These are phyloP conservation scores for Homarus gammarus DNA, from an alignment of 2,888 invertebrate genomes.

Conservation along the genomic window DNA sequence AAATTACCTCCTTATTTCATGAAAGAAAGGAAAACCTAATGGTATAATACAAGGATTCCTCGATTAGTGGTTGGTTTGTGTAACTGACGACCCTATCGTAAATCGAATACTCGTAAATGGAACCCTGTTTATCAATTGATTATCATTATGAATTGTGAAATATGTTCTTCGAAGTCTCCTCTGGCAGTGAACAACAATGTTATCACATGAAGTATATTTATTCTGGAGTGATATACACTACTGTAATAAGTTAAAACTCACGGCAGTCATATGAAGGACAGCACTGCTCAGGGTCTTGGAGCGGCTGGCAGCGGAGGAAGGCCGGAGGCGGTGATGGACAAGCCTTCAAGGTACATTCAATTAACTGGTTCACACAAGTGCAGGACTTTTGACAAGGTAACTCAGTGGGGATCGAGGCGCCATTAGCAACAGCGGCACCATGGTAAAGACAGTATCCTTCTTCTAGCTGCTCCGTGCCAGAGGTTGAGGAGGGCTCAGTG, in stretches of 20 bases:
- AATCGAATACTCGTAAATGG: too few relatives aligned
- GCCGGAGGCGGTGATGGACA: slow-evolving; percentile 87
- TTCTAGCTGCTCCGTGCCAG: not conserved
- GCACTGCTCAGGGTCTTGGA: slow-evolving; percentile 81
- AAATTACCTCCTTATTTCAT: too few relatives aligned
- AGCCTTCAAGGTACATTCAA: slow-evolving; percentile 87
- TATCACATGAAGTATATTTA: not conserved
- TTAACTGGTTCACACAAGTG: slow-evolving; percentile 88
- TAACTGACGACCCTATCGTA: too few relatives aligned
- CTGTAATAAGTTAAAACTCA: too few relatives aligned
- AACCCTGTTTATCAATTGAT: too few relatives aligned
- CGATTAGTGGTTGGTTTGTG: too few relatives aligned
- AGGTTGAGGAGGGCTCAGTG: not conserved
- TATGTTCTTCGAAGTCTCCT: too few relatives aligned
- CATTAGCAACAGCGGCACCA: slow-evolving; percentile 88
- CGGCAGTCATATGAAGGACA: slow-evolving; percentile 88
- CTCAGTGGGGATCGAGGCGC: slow-evolving; percentile 86
- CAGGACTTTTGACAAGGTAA: slow-evolving; percentile 89
- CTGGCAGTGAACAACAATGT: not conserved
- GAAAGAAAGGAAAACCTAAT: too few relatives aligned
- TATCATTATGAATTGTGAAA: too few relatives aligned
- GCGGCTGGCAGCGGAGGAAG: slow-evolving; percentile 85
- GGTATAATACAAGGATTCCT: too few relatives aligned
- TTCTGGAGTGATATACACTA: too few relatives aligned
- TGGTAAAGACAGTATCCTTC: slow-evolving; percentile 89